phyloP scores from a whole-genome alignment of 2,888 invertebrate genomes.

The Eupeodes luniger region DNA sequence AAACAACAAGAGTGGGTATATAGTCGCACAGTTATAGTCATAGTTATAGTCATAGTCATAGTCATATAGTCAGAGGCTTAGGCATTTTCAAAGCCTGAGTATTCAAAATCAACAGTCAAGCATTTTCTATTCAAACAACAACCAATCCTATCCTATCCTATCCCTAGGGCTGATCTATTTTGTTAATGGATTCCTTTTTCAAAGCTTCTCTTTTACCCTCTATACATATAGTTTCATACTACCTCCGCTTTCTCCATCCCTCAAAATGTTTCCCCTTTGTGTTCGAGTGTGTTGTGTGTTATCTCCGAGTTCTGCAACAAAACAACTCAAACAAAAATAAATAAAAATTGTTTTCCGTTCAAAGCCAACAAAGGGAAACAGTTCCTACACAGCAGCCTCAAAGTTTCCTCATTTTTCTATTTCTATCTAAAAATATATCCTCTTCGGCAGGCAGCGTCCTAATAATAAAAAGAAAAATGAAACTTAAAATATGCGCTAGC shows the following conservation, averaged over 20 bases:
- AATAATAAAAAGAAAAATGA: slow-evolving; percentile 31
- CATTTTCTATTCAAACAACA: slow-evolving; percentile 52
- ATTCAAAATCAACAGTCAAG: slow-evolving; percentile 64
- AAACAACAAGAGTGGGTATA: not conserved
- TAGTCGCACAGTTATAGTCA: not conserved
- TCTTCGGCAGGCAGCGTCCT: not conserved
- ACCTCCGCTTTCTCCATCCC: not conserved
- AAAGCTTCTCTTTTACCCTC: not conserved
- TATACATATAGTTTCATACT: too few species aligned
- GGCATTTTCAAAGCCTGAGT: slow-evolving; percentile 14
- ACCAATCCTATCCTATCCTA: slow-evolving; percentile 49
- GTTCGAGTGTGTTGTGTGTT: not conserved
- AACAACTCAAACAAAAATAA: slow-evolving; percentile 6
- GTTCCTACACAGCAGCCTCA: slow-evolving; percentile 23
- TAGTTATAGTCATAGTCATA: slow-evolving; percentile 6
- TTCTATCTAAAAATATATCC: not conserved
- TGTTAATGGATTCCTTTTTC: slow-evolving; percentile 54
- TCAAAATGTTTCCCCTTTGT: not conserved
- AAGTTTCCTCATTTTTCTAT: slow-evolving; percentile 25
- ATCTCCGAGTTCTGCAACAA: not conserved
- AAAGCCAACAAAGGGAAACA: slow-evolving; percentile 54
- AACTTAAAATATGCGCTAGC: slow-evolving; percentile 65
- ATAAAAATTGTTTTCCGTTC: slow-evolving; percentile 68
- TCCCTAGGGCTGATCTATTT: slow-evolving; percentile 64
- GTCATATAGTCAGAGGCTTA: slow-evolving; percentile 1